These are phyloP conservation scores for Loriculus beryllinus DNA, from an alignment of 2,797 vertebrate species.

Conservation along the genomic window DNA sequence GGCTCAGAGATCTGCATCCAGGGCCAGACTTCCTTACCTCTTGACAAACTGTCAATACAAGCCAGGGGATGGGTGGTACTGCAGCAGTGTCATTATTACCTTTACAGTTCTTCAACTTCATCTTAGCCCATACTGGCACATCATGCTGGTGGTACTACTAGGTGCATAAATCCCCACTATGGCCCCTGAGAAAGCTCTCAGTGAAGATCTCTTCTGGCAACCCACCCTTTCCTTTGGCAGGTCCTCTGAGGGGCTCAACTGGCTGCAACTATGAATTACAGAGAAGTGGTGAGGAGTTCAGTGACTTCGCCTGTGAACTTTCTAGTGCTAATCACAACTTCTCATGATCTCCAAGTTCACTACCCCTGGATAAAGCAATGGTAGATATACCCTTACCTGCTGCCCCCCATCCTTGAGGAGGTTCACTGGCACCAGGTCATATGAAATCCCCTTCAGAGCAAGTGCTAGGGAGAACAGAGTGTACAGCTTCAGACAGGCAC, in stretches of 20 bases:
- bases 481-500: neutral
- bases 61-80: neutral
- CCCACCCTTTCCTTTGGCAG: neutral
- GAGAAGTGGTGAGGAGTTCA: neutral
- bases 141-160: fast-evolving
- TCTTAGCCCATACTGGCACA: neutral
- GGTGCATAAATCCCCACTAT: neutral
- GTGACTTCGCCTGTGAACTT: neutral
- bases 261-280: neutral
- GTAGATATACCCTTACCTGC: constrained; percentile 81
- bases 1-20: neutral
- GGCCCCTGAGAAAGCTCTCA: neutral
- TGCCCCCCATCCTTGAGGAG: constrained; percentile 90
- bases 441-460: constrained; percentile 90
- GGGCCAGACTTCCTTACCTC: neutral
- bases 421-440: constrained; percentile 85
- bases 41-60: neutral
- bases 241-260: neutral
- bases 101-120: neutral
- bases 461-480: constrained; percentile 79
- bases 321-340: neutral
- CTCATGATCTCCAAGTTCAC: neutral
- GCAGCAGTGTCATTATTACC: neutral
- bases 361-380: neutral
- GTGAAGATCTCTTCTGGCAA: neutral